These are phyloP conservation scores for Acronicta psi DNA, from an alignment of 2,888 invertebrate genomes.

Conservation along the genomic window DNA sequence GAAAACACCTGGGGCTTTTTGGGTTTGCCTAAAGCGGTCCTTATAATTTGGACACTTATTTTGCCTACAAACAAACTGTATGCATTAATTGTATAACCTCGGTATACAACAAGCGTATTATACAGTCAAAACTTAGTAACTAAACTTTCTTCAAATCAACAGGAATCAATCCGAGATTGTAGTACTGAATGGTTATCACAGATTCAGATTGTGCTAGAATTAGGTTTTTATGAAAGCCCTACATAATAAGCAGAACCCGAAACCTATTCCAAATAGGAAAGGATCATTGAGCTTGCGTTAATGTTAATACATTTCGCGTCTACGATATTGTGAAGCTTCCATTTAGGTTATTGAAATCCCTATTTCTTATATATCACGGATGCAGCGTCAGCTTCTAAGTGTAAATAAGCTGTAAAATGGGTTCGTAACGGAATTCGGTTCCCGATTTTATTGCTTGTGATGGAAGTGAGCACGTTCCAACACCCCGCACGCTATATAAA, in stretches of 20 bases:
- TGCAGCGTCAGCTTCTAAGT: constrained; percentile 35
- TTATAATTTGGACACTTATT: constrained; percentile 53
- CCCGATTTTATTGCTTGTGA: constrained; percentile 60
- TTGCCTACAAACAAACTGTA: constrained; percentile 29
- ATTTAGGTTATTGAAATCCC: constrained; percentile 21
- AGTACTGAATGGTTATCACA: too few species aligned
- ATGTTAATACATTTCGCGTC: constrained; percentile 2
- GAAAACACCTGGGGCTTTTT: constrained; percentile 69
- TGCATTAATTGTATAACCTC: too few species aligned
- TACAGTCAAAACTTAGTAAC: too few species aligned
- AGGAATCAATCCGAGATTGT: too few species aligned
- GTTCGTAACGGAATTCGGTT: constrained; percentile 61
- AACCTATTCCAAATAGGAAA: too few species aligned
- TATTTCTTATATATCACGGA: constrained; percentile 21
- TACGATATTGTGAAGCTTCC: constrained; percentile 8
- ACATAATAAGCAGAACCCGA: too few species aligned
- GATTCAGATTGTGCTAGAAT: not conserved
- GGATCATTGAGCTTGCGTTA: not conserved
- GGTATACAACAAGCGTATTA: too few species aligned
- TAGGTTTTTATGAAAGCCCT: too few species aligned
- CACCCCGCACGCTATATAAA: constrained; percentile 48
- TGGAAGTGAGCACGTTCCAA: constrained; percentile 53
- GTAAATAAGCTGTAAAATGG: constrained; percentile 62
- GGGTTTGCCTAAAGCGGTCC: constrained; percentile 50
- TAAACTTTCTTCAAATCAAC: too few species aligned